Conservation (phyloP, 2,113 vertebrate genomes). For the Australoheros scitulus region DNA sequence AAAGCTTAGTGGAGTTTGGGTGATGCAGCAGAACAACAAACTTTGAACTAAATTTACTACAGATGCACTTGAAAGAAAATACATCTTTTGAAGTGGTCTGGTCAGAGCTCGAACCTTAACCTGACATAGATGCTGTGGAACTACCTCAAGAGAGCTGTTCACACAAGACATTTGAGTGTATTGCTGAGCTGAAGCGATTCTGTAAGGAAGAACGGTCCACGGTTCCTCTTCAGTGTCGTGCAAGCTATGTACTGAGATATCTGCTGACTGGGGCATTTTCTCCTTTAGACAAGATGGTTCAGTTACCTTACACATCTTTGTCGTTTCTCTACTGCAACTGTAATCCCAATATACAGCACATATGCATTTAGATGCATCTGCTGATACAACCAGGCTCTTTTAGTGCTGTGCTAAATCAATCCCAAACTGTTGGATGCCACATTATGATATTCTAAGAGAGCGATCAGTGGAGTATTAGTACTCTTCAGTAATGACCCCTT, state of each 20-base stretch:
- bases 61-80: not conserved
- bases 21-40: not conserved
- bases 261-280: not conserved
- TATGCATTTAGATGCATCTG: not conserved
- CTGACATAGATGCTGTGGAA: not conserved
- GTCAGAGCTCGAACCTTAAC: not conserved
- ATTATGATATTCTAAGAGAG: slow-evolving; percentile 17
- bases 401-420: not conserved
- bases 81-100: not conserved
- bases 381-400: not conserved
- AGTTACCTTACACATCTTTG: not conserved
- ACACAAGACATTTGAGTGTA: not conserved
- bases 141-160: not conserved
- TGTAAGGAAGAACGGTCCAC: not conserved
- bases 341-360: not conserved
- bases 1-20: not conserved
- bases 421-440: not conserved
- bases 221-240: not conserved
- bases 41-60: not conserved
- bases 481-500: slow-evolving; percentile 38
- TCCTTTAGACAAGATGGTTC: not conserved
- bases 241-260: not conserved
- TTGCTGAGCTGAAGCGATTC: not conserved
- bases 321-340: not conserved
- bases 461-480: slow-evolving; percentile 6